Conservation (phyloP, 2,113 vertebrate genomes). For the Seriola aureovittata region DNA sequence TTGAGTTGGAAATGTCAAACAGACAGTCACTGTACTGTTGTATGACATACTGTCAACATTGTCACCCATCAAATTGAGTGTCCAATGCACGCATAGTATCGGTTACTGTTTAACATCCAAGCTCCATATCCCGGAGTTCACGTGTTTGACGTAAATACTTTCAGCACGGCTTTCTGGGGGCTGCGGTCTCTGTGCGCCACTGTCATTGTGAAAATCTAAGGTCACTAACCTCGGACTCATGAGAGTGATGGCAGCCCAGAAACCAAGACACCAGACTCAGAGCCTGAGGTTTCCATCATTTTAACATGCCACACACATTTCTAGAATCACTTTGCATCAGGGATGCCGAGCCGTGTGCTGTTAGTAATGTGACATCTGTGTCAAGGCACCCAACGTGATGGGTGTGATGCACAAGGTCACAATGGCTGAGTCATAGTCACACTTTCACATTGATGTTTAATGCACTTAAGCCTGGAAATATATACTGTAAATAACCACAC, state of each 20-base stretch:
- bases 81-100: not conserved
- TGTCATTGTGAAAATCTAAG: constrained; percentile 50
- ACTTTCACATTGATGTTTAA: not conserved
- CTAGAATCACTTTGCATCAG: constrained; percentile 32
- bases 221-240: constrained; percentile 31
- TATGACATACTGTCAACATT: constrained; percentile 42
- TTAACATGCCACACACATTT: constrained; percentile 31
- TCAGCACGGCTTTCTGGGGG: not conserved
- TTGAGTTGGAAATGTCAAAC: constrained; percentile 26
- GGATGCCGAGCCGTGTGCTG: constrained; percentile 18
- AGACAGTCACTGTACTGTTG: constrained; percentile 2
- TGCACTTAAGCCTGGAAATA: not conserved
- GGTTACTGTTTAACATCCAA: constrained; percentile 31
- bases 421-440: not conserved
- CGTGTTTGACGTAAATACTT: constrained; percentile 24
- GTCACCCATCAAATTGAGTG: constrained; percentile 15
- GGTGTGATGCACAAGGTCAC: not conserved
- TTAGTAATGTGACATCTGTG: constrained; percentile 44
- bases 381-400: constrained; percentile 29
- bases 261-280: constrained; percentile 11
- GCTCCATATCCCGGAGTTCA: constrained; percentile 18
- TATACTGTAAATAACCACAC: not conserved
- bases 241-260: constrained; percentile 37
- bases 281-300: constrained; percentile 47
- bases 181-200: constrained; percentile 21